Conservation (phyloP, 2,888 invertebrate species). For the Galeopsomyia nigrocyanea region DNA sequence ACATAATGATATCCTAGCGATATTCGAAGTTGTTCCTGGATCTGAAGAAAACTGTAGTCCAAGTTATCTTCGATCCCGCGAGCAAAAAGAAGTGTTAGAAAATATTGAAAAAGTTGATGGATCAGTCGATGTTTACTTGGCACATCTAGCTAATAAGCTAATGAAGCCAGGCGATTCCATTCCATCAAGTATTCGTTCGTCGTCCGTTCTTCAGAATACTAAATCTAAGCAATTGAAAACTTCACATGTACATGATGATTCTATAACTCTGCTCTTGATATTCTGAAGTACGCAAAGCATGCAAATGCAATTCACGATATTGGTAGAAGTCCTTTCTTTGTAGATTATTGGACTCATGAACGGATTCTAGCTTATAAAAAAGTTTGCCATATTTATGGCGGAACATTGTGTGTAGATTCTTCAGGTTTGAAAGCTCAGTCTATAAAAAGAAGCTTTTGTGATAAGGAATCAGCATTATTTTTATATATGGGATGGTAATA, state of each 20-base stretch:
- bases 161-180: conserved; percentile 30
- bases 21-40: background rate
- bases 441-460: conserved; percentile 5
- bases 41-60: conserved; percentile 14
- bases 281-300: background rate
- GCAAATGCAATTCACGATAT: background rate
- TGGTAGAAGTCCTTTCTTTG: no score
- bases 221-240: conserved; percentile 9
- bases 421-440: conserved; percentile 7
- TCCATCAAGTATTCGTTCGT: conserved; percentile 23
- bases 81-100: background rate
- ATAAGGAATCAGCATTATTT: conserved; percentile 1
- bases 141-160: conserved; percentile 12
- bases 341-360: background rate
- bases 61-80: conserved; percentile 1
- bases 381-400: background rate
- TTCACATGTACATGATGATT: conserved; percentile 17
- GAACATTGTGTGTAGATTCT: conserved; percentile 13
- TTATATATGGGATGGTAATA: conserved; percentile 11
- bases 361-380: background rate
- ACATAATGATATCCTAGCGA: background rate
- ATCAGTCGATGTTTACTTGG: background rate
- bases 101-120: conserved; percentile 1
- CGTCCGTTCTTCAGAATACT: conserved; percentile 15
- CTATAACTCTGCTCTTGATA: conserved; percentile 1